These are phyloP conservation scores for Ctenopoma multispine DNA, from an alignment of 2,797 vertebrate genomes.

Conservation along the genomic window DNA sequence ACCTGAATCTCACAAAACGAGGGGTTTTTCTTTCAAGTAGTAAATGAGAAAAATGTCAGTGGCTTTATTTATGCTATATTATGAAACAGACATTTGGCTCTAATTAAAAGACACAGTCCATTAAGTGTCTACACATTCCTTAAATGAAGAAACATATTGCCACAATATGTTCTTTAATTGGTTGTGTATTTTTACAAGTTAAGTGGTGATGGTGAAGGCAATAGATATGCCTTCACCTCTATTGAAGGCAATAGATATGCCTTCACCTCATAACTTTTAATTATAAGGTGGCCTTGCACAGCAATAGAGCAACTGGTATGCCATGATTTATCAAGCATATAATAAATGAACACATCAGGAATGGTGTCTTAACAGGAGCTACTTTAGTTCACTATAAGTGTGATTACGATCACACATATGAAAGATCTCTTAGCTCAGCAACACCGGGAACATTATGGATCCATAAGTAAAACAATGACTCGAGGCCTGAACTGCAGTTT, in stretches of 20 bases:
- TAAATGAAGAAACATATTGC: too few species aligned
- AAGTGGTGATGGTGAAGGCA: neutral
- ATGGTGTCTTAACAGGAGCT: neutral
- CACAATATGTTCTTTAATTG: neutral
- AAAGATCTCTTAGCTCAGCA: slow-evolving; percentile 23
- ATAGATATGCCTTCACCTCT: neutral
- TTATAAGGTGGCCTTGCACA: slow-evolving; percentile 31
- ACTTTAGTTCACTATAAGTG: slow-evolving; percentile 24
- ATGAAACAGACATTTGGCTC: slow-evolving; percentile 18
- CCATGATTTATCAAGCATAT: slow-evolving; percentile 36
- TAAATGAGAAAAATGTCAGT: neutral
- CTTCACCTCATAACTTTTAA: slow-evolving; percentile 31
- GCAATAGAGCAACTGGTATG: slow-evolving; percentile 23
- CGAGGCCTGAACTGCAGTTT: slow-evolving; percentile 2
- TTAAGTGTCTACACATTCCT: neutral
- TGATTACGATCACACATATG: slow-evolving; percentile 30
- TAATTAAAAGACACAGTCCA: neutral
- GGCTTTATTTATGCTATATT: neutral
- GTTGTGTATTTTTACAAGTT: slow-evolving; percentile 20
- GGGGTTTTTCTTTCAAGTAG: neutral
- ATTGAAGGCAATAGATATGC: neutral
- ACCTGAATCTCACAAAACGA: slow-evolving; percentile 4
- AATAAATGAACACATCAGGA: slow-evolving; percentile 50
- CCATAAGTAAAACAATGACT: slow-evolving; percentile 9
- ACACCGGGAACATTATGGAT: slow-evolving; percentile 18